These are phyloP conservation scores for Bufotes viridis DNA, from an alignment of 2,797 vertebrate genomes.

Conservation along the genomic window DNA sequence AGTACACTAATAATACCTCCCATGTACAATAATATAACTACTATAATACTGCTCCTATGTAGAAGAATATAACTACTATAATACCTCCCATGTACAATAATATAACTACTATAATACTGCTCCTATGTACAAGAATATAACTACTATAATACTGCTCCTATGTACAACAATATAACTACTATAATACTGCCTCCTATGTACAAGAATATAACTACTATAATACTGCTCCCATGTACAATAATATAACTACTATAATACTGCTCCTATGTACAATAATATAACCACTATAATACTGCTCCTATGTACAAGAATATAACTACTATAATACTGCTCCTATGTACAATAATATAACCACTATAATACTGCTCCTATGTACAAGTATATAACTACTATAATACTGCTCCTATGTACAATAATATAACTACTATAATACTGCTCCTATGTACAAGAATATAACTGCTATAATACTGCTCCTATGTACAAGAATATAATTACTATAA, in stretches of 20 bases:
- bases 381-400: too few species aligned
- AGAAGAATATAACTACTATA: conserved; percentile 11
- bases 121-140: conserved; percentile 7
- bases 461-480: too few species aligned
- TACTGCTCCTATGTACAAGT: too few species aligned
- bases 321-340: conserved; percentile 6
- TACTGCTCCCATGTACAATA: not conserved
- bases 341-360: not conserved
- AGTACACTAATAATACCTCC: too few species aligned
- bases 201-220: conserved; percentile 9
- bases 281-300: not conserved
- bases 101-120: conserved; percentile 14
- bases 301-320: conserved; percentile 2
- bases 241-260: conserved; percentile 7
- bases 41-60: not conserved
- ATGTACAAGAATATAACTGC: too few species aligned
- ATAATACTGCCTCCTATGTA: not conserved
- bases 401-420: too few species aligned
- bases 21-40: too few species aligned
- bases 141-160: not conserved
- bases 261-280: not conserved
- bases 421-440: too few species aligned
- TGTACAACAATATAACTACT: not conserved
- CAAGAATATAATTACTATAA: too few species aligned
- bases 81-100: not conserved